A percentile compares a stretch with the other conserved stretches of the same genome.
Evolutionary conservation across 2,113 vertebrate genomes (phyloP).

Genomic region (Phyllostomus discolor): DNA sequence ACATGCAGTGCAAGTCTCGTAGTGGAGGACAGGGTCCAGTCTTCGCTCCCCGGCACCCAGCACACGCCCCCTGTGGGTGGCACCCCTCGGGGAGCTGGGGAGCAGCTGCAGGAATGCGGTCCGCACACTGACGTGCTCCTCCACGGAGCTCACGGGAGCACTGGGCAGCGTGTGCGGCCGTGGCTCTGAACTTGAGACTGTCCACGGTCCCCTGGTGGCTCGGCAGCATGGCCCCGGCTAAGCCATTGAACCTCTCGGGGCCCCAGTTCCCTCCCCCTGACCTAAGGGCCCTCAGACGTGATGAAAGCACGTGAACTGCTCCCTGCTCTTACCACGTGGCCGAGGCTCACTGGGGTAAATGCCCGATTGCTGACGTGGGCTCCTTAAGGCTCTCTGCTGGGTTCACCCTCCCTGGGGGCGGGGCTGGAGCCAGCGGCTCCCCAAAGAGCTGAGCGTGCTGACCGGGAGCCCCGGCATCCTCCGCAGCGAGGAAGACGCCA

Average conservation of each 20-base stretch:
- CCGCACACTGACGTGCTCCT: neutral
- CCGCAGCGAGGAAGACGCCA: neutral
- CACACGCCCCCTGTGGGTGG: fast-evolving
- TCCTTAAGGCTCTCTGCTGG: too few species aligned
- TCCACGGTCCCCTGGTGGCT: neutral
- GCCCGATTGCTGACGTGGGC: neutral
- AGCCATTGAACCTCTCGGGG: neutral
- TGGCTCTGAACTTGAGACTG: fast-evolving
- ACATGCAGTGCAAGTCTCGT: fast-evolving
- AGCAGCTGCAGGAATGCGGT: fast-evolving
- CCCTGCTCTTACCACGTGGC: too few species aligned
- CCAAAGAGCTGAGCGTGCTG: fast-evolving
- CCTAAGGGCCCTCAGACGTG: neutral
- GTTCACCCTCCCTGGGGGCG: neutral
- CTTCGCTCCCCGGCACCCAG: neutral
- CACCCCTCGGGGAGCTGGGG: fast-evolving
- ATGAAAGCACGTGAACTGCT: neutral
- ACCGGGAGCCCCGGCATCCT: fast-evolving
- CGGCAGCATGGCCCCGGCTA: too few species aligned
- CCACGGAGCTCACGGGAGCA: neutral
- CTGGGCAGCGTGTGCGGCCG: fast-evolving
- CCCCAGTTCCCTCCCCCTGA: neutral
- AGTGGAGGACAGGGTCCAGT: fast-evolving
- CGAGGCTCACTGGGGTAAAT: too few species aligned
- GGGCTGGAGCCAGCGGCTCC: neutral